Conservation (phyloP, 1,140 invertebrate species). For the Plodia interpunctella region DNA sequence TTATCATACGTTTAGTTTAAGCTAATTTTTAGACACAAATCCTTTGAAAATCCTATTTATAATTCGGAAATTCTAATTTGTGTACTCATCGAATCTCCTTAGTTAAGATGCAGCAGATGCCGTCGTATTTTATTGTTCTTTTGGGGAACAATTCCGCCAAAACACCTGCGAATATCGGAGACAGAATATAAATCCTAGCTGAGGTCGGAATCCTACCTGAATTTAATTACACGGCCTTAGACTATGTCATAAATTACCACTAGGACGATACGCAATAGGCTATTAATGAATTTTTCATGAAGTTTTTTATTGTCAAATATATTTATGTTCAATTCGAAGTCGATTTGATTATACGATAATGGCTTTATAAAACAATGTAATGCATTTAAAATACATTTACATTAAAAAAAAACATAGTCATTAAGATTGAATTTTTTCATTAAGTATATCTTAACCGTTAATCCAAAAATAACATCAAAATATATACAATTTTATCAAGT, state of each 20-base stretch:
- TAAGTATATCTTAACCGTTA: no score
- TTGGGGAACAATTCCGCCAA: slow-evolving; percentile 43
- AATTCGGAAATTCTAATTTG: slow-evolving; percentile 33
- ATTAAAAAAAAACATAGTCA: no score
- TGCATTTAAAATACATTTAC: no score
- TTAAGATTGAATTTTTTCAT: no score
- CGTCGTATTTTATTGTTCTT: slow-evolving; percentile 42
- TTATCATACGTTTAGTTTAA: no score
- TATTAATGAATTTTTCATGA: slow-evolving; percentile 59
- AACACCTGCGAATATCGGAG: slow-evolving; percentile 35
- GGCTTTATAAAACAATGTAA: no score
- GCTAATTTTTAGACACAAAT: no score
- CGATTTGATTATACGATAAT: no score
- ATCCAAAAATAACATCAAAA: no score
- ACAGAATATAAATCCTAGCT: slow-evolving; percentile 43
- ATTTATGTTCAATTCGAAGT: no score
- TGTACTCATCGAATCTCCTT: slow-evolving; percentile 22
- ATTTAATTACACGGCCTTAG: slow-evolving; percentile 25
- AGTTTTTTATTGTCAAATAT: slow-evolving; percentile 26
- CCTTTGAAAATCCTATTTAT: no score
- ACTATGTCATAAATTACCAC: slow-evolving; percentile 30
- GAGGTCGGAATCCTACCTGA: slow-evolving; percentile 30
- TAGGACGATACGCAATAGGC: slow-evolving; percentile 36
- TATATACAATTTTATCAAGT: no score
- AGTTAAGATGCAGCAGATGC: slow-evolving; percentile 35